phyloP scores from a whole-genome alignment of 1,140 invertebrate genomes.

The Pseudomyrmex concolor region DNA sequence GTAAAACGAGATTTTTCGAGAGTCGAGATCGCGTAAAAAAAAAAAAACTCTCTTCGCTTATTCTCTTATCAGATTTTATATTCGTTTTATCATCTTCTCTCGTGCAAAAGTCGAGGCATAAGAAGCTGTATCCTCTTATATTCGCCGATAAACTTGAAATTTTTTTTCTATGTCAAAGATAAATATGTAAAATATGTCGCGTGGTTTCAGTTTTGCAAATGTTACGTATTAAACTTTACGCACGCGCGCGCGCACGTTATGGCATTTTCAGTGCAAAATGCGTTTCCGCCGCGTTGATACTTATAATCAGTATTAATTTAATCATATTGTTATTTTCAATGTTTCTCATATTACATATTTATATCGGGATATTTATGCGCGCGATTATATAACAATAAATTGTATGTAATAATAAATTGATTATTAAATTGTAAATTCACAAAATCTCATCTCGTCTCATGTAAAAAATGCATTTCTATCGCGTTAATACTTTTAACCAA shows the following conservation, averaged over 20 bases:
- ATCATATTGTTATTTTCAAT: no score
- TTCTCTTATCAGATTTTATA: slow-evolving; percentile 20
- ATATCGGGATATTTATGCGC: neutral
- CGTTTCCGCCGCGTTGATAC: no score
- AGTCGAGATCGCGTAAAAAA: neutral
- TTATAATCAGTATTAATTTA: no score
- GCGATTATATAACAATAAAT: neutral
- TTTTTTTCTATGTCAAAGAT: neutral
- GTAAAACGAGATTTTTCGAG: slow-evolving; percentile 4
- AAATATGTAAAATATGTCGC: neutral
- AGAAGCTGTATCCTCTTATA: neutral
- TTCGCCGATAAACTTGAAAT: neutral
- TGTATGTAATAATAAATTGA: neutral
- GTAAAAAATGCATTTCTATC: neutral
- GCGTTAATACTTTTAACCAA: slow-evolving; percentile 13
- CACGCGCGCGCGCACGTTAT: no score
- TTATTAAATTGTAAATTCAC: slow-evolving; percentile 14
- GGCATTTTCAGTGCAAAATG: no score
- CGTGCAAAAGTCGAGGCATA: neutral
- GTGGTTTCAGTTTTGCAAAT: neutral
- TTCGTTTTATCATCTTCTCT: neutral
- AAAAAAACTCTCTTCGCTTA: neutral
- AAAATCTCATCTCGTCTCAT: no score
- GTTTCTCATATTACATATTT: neutral
- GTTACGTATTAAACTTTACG: neutral